Conservation (phyloP, 2,888 invertebrate genomes). For the Piscicola geometra region DNA sequence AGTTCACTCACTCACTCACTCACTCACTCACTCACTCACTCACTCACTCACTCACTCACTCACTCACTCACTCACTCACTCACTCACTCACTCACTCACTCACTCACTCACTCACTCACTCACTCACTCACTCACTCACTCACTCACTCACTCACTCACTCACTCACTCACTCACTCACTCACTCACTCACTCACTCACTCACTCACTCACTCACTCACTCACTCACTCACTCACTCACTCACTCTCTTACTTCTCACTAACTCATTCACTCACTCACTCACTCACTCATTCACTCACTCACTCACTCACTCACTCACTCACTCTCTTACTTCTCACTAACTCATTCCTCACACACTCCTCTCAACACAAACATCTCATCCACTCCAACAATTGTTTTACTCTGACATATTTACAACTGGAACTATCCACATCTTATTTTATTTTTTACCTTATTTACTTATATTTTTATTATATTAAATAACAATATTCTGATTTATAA, state of each 20-base stretch:
- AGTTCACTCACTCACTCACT: background rate
- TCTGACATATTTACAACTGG: no score
- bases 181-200: conserved; percentile 6
- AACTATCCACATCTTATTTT: no score
- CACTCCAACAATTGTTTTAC: no score
- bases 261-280: background rate
- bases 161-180: conserved; percentile 3
- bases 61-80: conserved; percentile 4
- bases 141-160: conserved; percentile 7
- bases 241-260: background rate
- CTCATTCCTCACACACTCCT: conserved; percentile 5
- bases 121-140: background rate
- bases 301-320: background rate
- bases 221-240: background rate
- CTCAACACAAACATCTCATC: no score
- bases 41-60: conserved; percentile 4
- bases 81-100: background rate
- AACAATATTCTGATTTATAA: no score
- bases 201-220: no score
- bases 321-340: background rate
- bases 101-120: background rate
- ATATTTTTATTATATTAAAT: no score
- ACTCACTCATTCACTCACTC: background rate
- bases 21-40: background rate
- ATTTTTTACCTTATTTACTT: no score